These are phyloP conservation scores for Menura novaehollandiae DNA, from an alignment of 2,113 vertebrate genomes.

Conservation along the genomic window DNA sequence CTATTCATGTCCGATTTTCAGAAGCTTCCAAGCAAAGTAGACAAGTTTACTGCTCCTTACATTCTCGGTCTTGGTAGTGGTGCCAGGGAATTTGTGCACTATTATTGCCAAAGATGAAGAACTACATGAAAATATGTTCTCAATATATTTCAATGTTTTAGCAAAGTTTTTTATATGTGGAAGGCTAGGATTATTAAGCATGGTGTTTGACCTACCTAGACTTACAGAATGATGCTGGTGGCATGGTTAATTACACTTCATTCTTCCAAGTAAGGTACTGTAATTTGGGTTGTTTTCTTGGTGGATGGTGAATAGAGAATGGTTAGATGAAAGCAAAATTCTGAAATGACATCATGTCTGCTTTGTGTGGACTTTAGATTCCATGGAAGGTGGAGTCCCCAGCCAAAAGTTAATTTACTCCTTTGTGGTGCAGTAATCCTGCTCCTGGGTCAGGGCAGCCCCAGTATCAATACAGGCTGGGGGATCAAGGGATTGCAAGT, in stretches of 20 bases:
- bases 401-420: background rate
- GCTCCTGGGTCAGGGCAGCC: background rate
- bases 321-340: constrained; percentile 19
- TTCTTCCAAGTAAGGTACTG: background rate
- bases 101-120: constrained; percentile 11
- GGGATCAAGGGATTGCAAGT: background rate
- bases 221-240: background rate
- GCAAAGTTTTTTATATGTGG: background rate
- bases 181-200: background rate
- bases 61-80: background rate
- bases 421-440: background rate
- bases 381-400: background rate
- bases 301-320: background rate
- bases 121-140: constrained; percentile 12
- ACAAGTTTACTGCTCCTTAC: background rate
- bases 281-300: background rate
- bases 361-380: background rate
- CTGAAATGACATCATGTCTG: constrained; percentile 52
- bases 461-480: background rate
- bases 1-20: background rate
- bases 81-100: constrained; percentile 29
- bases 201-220: background rate
- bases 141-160: background rate
- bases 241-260: background rate
- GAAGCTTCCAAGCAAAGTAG: background rate